Base-by-base conservation (phyloP, 1,140 invertebrate species). In the Parapsyche elsis region DNA sequence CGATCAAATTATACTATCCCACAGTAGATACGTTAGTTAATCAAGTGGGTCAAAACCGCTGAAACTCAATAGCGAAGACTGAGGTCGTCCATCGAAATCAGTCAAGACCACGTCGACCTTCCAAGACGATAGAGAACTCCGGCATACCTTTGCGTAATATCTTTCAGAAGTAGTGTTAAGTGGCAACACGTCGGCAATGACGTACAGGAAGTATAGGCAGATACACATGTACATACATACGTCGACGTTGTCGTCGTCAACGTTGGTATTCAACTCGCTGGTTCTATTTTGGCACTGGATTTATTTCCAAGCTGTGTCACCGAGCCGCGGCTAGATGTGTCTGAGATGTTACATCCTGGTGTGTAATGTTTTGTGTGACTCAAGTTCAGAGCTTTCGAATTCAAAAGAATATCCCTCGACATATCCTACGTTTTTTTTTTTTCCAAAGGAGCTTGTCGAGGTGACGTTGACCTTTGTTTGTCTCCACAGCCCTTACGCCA, bases 41-140 rank as follows among this genome's bases (percentile, higher is more conserved):
- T 23, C 64, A 67, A 67, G 64, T 67, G 64, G 64, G 64, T 67
- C 64, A 67, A 67, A 67, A 67, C 64, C 64, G 64, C 12, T 9
- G 64, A 26, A 67, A 67, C 24, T 23, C 24, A 67, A 67, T 67
- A 67, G 64, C 14, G 10, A 24, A 19, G 9, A 26, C 64, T 0
- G 64, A 67, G 64, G 64, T 26, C 64, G 21, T 9, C 64, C 21
- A 24, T 67, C 24, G 16, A 53, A 53, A 53, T 53, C 49, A 53
- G 16, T 53, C n/a, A 21, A 12, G 64, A 67, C 9, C 64, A 12
- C 14, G 21, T 14, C 59, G 64, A 67, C 64, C 64, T 67, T 67
- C 64, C 21, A 7, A 38, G 30, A 38, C 30, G 30, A 38, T 1
- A 7, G 30, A 1, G 30, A 38, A 38, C 30, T 38, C 30, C 30